Conservation (phyloP, 2,113 vertebrate genomes). For the Dicrurus megarhynchus region DNA sequence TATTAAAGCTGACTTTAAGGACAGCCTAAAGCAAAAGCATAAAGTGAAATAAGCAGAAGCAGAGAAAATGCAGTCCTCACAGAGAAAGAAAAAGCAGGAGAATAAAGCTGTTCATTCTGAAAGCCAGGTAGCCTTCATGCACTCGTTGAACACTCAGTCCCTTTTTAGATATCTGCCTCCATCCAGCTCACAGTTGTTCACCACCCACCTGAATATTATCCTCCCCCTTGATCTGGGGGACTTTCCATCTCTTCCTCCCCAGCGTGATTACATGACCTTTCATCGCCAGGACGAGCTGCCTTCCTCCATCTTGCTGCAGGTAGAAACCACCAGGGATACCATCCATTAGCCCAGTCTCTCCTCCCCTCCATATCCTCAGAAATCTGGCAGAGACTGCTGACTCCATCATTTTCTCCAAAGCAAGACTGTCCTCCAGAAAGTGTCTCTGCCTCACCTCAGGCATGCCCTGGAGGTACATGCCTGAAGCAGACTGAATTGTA, state of each 20-base stretch:
- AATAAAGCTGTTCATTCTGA: background rate
- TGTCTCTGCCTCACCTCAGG: background rate
- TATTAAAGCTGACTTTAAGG: background rate
- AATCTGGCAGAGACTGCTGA: background rate
- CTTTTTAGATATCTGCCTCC: background rate
- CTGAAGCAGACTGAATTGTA: background rate
- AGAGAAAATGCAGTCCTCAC: background rate
- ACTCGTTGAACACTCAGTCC: background rate
- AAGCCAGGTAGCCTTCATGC: background rate
- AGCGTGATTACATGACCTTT: background rate
- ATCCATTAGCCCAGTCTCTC: background rate
- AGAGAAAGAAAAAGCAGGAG: background rate
- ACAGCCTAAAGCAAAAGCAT: background rate
- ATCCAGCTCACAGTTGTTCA: background rate
- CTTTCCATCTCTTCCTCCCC: background rate
- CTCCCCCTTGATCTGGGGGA: background rate
- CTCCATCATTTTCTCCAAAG: background rate
- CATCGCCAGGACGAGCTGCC: accelerated
- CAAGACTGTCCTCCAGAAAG: background rate
- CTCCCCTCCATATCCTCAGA: background rate
- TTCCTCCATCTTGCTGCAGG: background rate
- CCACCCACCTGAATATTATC: background rate
- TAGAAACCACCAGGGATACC: background rate
- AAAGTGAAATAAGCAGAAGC: background rate
- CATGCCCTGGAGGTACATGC: background rate